These are phyloP conservation scores for Agrypnus murinus DNA, from an alignment of 2,888 invertebrate genomes.

Conservation along the genomic window DNA sequence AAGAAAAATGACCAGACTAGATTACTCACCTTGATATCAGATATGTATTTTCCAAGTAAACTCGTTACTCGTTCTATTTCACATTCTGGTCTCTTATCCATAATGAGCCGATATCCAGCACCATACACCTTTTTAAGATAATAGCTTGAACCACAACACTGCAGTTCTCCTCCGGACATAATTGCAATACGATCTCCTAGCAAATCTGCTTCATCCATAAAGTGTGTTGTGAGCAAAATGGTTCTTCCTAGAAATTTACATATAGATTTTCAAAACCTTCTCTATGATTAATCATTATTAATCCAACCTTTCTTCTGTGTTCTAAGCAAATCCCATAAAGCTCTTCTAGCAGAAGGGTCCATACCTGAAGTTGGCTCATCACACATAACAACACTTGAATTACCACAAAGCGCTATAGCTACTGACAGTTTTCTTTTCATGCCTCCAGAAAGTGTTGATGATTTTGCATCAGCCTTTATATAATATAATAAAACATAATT, in stretches of 20 bases:
- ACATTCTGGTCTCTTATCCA: conserved; percentile 76
- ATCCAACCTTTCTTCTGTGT: conserved; percentile 76
- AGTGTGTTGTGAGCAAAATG: conserved; percentile 88
- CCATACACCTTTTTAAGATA: conserved; percentile 90
- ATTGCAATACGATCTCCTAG: conserved; percentile 92
- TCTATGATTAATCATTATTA: too few species aligned
- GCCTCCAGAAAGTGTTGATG: conserved; percentile 82
- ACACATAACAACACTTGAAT: conserved; percentile 81
- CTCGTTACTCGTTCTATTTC: conserved; percentile 73
- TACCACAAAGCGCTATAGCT: conserved; percentile 84
- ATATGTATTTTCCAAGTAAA: conserved; percentile 78
- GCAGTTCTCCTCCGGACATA: conserved; percentile 86
- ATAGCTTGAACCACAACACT: conserved; percentile 87
- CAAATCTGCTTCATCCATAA: conserved; percentile 94
- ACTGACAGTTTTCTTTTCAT: conserved; percentile 86
- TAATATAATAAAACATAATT: not conserved
- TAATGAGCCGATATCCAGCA: conserved; percentile 87
- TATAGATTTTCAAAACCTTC: too few species aligned
- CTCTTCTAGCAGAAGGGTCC: conserved; percentile 88
- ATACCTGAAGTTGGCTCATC: conserved; percentile 90
- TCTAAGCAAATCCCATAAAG: conserved; percentile 89
- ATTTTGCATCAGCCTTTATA: conserved; percentile 71
- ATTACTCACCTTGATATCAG: conserved; percentile 72
- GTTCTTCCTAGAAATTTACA: conserved; percentile 82
- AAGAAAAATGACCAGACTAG: too few species aligned